A percentile compares a stretch with the other conserved stretches of the same genome.
These are phyloP conservation scores for Neoniphon sammara DNA, from an alignment of 2,797 vertebrate species.

Conservation along the genomic window DNA sequence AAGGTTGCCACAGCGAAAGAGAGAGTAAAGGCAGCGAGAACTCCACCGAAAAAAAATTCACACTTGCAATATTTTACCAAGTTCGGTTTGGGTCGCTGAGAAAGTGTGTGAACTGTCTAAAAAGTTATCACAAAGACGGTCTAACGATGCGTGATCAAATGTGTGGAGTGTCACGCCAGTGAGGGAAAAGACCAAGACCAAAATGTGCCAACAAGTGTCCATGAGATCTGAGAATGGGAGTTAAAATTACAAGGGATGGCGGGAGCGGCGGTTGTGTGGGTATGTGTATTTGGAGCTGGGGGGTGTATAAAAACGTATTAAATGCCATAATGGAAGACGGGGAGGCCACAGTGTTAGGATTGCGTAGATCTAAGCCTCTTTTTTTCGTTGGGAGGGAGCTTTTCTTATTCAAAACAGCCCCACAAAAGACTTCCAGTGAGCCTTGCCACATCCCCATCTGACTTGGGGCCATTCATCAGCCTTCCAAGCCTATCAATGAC, in stretches of 20 bases:
- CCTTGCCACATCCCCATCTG: constrained; percentile 99
- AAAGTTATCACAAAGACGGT: constrained; percentile 40
- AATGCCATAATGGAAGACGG: constrained; percentile 95
- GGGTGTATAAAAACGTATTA: constrained; percentile 90
- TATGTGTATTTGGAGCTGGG: constrained; percentile 72
- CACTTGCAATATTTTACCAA: constrained; percentile 36
- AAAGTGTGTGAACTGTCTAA: not conserved
- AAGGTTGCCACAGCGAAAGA: constrained; percentile 78
- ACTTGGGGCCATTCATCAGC: constrained; percentile 99
- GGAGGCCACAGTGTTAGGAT: constrained; percentile 96
- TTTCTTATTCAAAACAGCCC: constrained; percentile 99
- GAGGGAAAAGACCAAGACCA: constrained; percentile 13
- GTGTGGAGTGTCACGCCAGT: constrained; percentile 6
- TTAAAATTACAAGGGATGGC: constrained; percentile 84
- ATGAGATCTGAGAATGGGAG: constrained; percentile 78
- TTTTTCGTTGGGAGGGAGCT: constrained; percentile 91
- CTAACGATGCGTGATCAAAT: not conserved
- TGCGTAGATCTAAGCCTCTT: constrained; percentile 97
- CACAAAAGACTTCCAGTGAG: constrained; percentile 99
- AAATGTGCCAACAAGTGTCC: constrained; percentile 76
- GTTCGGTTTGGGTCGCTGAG: constrained; percentile 30
- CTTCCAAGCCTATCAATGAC: constrained; percentile 99
- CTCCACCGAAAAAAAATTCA: constrained; percentile 46
- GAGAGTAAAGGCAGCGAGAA: constrained; percentile 60
- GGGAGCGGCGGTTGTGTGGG: constrained; percentile 45